Evolutionary conservation across 2,888 invertebrate species (phyloP).

Genomic region (Neria commutata): DNA sequence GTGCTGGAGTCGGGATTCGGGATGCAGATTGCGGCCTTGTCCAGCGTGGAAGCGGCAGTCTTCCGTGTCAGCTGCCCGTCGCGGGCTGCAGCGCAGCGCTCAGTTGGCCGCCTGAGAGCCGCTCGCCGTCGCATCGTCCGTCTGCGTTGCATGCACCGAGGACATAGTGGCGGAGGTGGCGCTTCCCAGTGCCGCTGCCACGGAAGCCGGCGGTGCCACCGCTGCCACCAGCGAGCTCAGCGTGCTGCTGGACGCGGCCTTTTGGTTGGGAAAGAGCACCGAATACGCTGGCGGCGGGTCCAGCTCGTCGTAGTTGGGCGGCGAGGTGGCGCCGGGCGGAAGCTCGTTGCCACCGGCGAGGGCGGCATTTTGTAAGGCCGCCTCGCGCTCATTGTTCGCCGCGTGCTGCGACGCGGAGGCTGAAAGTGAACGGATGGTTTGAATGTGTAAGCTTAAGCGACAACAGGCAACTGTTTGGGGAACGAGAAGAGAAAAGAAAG

Average conservation of each 20-base stretch:
- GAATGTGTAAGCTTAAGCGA: constrained; percentile 55
- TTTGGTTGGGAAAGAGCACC: constrained; percentile 68
- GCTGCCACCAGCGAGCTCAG: constrained; percentile 42
- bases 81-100: not conserved
- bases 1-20: not conserved
- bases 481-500: constrained; percentile 62
- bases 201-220: constrained; percentile 32
- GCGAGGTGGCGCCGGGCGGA: constrained; percentile 46
- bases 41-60: too few species aligned
- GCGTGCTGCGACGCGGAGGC: constrained; percentile 60
- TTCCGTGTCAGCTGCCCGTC: not conserved
- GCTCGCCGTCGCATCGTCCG: constrained; percentile 13
- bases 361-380: constrained; percentile 49
- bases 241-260: constrained; percentile 50
- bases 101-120: constrained; percentile 7
- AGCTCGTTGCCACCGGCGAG: constrained; percentile 43
- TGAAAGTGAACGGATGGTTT: constrained; percentile 56
- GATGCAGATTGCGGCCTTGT: too few species aligned
- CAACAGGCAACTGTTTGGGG: constrained; percentile 47
- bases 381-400: constrained; percentile 57
- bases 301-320: constrained; percentile 70
- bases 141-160: not conserved
- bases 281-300: constrained; percentile 72
- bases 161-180: too few species aligned
- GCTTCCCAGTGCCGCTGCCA: constrained; percentile 22